A percentile compares a stretch with the other conserved stretches of the same genome.
Conservation (phyloP, 2,797 vertebrate species). For the Oreonectes daqikongensis region DNA sequence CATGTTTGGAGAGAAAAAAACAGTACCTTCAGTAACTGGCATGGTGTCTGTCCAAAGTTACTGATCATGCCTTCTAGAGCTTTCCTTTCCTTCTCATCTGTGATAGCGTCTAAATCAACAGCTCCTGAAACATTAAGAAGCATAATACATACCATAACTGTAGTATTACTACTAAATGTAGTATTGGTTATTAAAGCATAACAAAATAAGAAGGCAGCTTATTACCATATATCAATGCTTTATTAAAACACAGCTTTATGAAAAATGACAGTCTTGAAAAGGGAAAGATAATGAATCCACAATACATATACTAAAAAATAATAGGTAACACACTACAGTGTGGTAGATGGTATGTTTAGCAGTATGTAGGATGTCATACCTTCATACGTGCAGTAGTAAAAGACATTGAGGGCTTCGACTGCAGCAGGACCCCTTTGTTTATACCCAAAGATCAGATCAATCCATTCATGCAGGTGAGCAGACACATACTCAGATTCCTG, state of each 20-base stretch:
- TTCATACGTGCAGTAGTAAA: conserved; percentile 95
- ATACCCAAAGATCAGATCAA: conserved; percentile 95
- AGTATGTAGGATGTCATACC: conserved; percentile 66
- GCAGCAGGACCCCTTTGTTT: conserved; percentile 93
- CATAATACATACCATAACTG: no score
- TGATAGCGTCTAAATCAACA: conserved; percentile 93
- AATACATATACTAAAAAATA: no score
- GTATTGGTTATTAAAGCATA: no score
- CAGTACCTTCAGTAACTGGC: conserved; percentile 91
- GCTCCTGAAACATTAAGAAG: conserved; percentile 78
- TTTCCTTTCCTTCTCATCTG: conserved; percentile 94
- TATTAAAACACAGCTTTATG: no score
- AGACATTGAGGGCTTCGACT: conserved; percentile 92
- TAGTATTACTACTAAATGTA: no score
- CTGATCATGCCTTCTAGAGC: conserved; percentile 98
- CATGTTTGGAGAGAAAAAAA: no score
- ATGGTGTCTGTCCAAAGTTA: conserved; percentile 97
- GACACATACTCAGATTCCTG: conserved; percentile 94
- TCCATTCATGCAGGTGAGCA: conserved; percentile 94
- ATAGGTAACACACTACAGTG: no score
- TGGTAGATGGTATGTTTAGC: not conserved
- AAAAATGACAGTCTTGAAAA: no score
- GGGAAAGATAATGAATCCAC: no score
- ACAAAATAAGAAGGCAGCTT: no score
- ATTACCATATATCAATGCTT: no score